Percentiles rank a stretch among this genome's conserved stretches.
Conservation (phyloP, 2,888 invertebrate genomes). For the Amphipoea lucens region DNA sequence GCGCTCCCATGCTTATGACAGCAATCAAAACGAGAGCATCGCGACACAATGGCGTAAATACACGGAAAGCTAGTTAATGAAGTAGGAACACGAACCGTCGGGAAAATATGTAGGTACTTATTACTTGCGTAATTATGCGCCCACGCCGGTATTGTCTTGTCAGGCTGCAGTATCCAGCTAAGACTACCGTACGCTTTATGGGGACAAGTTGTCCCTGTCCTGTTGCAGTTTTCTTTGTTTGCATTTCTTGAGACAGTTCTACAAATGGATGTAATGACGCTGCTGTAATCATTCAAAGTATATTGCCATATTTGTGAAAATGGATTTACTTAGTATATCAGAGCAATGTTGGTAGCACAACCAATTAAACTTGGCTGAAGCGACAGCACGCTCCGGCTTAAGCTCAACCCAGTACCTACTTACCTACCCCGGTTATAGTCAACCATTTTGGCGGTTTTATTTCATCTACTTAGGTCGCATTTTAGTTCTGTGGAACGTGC, state of each 20-base stretch:
- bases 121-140: conserved; percentile 61
- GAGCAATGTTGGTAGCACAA: neutral
- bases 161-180: conserved; percentile 25
- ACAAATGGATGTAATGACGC: neutral
- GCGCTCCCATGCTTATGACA: conserved; percentile 72
- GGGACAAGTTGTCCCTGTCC: conserved; percentile 2
- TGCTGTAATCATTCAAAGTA: neutral
- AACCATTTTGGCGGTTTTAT: neutral
- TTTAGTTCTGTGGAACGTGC: neutral
- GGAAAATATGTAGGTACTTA: conserved; percentile 50
- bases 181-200: conserved; percentile 35
- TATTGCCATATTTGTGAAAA: neutral
- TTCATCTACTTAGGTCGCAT: neutral
- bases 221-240: conserved; percentile 5
- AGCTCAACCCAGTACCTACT: neutral
- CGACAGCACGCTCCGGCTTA: neutral
- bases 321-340: neutral
- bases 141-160: conserved; percentile 63
- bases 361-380: neutral
- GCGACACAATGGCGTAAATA: conserved; percentile 64
- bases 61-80: conserved; percentile 63
- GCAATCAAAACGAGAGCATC: conserved; percentile 65
- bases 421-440: neutral
- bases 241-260: neutral
- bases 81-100: conserved; percentile 61